phyloP scores from a whole-genome alignment of 2,797 vertebrate genomes.

The Ctenopoma kingsleyae region DNA sequence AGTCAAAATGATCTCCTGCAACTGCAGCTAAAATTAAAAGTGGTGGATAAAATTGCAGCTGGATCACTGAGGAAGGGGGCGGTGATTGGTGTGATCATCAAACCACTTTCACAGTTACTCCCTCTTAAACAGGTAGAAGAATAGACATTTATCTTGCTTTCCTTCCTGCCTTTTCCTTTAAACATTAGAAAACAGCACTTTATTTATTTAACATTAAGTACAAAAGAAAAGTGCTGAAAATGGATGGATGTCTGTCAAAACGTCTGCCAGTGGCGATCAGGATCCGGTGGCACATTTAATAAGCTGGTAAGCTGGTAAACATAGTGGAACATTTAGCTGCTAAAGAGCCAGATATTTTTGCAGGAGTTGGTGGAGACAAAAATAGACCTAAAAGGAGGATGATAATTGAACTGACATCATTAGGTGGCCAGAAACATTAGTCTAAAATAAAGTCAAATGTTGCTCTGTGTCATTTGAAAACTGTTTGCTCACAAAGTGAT shows the following conservation, averaged over 20 bases:
- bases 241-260: too few relatives aligned
- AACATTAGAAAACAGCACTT: not conserved
- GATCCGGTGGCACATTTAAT: not conserved
- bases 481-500: not conserved
- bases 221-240: not conserved
- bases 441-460: not conserved
- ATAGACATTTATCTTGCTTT: not conserved
- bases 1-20: constrained; percentile 60
- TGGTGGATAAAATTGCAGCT: constrained; percentile 74
- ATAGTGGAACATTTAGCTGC: not conserved
- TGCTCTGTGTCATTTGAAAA: not conserved
- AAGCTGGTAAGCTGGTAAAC: not conserved
- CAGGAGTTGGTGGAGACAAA: too few relatives aligned
- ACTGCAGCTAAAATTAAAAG: constrained; percentile 78
- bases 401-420: not conserved
- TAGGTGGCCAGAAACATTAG: not conserved
- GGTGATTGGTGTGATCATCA: constrained; percentile 69
- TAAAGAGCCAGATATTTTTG: too few relatives aligned
- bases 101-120: constrained; percentile 74
- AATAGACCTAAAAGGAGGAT: too few relatives aligned
- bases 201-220: not conserved
- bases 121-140: constrained; percentile 23
- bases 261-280: too few relatives aligned
- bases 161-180: not conserved
- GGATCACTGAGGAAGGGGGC: constrained; percentile 66